Conservation (phyloP, 2,797 vertebrate species). For the Anguilla megastoma region DNA sequence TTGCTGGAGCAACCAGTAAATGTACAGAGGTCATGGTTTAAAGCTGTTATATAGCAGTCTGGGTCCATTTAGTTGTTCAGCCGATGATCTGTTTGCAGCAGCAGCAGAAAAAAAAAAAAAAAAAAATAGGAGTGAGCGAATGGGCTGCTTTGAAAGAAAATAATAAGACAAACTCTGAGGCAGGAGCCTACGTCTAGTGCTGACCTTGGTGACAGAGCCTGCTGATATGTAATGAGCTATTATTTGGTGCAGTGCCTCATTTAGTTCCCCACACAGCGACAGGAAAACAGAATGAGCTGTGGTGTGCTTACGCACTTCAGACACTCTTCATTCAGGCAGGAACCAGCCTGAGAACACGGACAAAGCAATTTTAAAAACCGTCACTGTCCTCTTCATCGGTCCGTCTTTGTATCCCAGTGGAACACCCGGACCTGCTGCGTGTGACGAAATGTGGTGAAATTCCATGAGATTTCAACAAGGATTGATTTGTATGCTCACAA, state of each 20-base stretch:
- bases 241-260: slow-evolving; percentile 49
- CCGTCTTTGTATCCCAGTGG: not conserved
- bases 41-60: slow-evolving; percentile 15
- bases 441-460: too few species aligned
- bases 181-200: slow-evolving; percentile 31
- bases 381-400: slow-evolving; percentile 16
- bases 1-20: not conserved
- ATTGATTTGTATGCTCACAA: too few species aligned
- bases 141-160: slow-evolving; percentile 24
- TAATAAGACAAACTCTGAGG: slow-evolving; percentile 31
- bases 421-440: not conserved
- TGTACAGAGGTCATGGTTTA: not conserved
- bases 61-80: slow-evolving; percentile 27
- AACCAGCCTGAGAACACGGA: not conserved
- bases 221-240: slow-evolving; percentile 53
- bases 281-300: slow-evolving; percentile 21
- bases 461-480: too few species aligned
- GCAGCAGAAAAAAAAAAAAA: slow-evolving; percentile 28
- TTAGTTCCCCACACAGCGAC: slow-evolving; percentile 35
- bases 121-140: not conserved
- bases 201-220: slow-evolving; percentile 41
- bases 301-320: not conserved
- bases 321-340: not conserved
- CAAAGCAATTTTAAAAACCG: not conserved
- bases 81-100: slow-evolving; percentile 22